A percentile compares a stretch with the other conserved stretches of the same genome.
Evolutionary conservation across 2,888 invertebrate genomes (phyloP).

Genomic region (Meganola albula): DNA sequence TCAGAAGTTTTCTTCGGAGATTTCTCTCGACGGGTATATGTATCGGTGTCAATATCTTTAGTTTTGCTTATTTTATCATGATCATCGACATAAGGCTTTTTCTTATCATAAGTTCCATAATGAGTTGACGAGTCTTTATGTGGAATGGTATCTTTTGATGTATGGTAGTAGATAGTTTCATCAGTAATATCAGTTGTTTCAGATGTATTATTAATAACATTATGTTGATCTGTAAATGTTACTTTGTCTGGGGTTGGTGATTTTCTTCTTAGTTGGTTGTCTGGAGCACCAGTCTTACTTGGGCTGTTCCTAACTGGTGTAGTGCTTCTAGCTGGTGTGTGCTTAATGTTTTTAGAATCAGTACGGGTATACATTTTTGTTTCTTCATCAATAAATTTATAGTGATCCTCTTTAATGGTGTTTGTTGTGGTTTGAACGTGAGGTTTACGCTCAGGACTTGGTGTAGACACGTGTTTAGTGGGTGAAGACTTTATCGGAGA

Average conservation of each 20-base stretch:
- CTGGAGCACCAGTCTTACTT: slow-evolving; percentile 20
- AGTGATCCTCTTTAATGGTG: slow-evolving; percentile 48
- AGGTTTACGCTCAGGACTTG: slow-evolving; percentile 33
- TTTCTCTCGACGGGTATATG: slow-evolving; percentile 30
- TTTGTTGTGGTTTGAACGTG: slow-evolving; percentile 19
- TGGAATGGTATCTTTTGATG: slow-evolving; percentile 6
- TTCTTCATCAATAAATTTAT: slow-evolving; percentile 63
- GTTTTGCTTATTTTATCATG: slow-evolving; percentile 12
- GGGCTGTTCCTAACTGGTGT: slow-evolving; percentile 34
- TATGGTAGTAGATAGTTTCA: slow-evolving; percentile 13
- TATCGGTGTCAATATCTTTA: slow-evolving; percentile 30
- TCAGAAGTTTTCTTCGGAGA: slow-evolving; percentile 27
- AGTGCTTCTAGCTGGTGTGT: slow-evolving; percentile 9
- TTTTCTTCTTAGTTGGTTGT: slow-evolving; percentile 21
- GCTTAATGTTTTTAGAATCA: slow-evolving; percentile 18
- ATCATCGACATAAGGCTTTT: slow-evolving; percentile 23
- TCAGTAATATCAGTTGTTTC: slow-evolving; percentile 21
- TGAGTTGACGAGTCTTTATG: slow-evolving; percentile 35
- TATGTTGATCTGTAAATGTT: slow-evolving; percentile 30
- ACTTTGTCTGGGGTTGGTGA: slow-evolving; percentile 44
- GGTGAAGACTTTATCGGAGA: slow-evolving; percentile 25
- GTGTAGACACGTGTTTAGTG: slow-evolving; percentile 20
- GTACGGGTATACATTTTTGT: slow-evolving; percentile 52
- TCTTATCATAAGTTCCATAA: slow-evolving; percentile 38
- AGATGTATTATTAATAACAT: slow-evolving; percentile 20